Conservation (phyloP, 2,888 invertebrate genomes). For the Timema cristinae region DNA sequence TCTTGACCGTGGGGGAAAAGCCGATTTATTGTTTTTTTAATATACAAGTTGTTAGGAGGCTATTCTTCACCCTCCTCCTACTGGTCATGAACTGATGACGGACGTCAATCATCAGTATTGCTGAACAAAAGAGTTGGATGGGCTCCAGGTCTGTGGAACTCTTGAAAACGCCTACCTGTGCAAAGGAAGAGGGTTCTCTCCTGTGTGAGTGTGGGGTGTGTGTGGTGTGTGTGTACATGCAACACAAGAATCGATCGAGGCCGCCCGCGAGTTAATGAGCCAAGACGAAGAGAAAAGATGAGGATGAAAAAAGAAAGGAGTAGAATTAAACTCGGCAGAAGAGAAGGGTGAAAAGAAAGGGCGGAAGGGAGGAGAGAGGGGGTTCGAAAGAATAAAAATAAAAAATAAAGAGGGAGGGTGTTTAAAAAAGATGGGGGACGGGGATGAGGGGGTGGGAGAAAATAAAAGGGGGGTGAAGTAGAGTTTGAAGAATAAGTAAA, state of each 20-base stretch:
- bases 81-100: neutral
- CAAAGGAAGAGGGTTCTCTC: too few relatives aligned
- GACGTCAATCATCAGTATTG: too few relatives aligned
- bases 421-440: neutral
- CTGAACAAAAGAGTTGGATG: too few relatives aligned
- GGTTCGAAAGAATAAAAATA: slow-evolving; percentile 16
- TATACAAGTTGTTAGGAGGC: too few relatives aligned
- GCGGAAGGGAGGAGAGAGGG: slow-evolving; percentile 16
- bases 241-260: slow-evolving; percentile 14
- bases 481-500: neutral
- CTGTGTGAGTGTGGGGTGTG: too few relatives aligned
- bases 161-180: too few relatives aligned
- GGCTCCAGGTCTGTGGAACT: too few relatives aligned
- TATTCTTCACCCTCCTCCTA: slow-evolving; percentile 4
- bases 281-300: slow-evolving; percentile 24
- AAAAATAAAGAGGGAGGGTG: slow-evolving; percentile 18
- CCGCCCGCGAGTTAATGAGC: slow-evolving; percentile 25
- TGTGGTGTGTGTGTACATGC: too few relatives aligned
- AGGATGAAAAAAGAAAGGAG: slow-evolving; percentile 23
- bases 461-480: neutral
- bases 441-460: neutral
- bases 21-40: too few relatives aligned
- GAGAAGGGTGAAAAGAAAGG: slow-evolving; percentile 20
- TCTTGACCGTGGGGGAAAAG: too few relatives aligned
- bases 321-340: slow-evolving; percentile 20